phyloP scores from a whole-genome alignment of 2,888 invertebrate species.

The Machimus rusticus region DNA sequence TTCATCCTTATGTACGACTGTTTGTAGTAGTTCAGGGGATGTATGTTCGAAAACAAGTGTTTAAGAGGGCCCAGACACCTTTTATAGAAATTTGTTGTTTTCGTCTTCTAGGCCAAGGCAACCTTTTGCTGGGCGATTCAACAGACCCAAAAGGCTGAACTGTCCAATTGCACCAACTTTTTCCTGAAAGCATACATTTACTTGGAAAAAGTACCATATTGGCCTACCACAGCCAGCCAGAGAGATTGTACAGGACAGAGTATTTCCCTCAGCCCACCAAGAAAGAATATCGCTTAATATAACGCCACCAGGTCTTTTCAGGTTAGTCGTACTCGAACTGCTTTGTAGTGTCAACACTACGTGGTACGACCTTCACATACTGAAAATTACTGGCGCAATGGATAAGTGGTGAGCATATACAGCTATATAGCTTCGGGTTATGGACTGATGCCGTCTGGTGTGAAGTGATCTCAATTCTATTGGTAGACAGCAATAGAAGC shows the following conservation, averaged over 20 bases:
- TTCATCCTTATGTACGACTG: background rate
- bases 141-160: background rate
- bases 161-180: background rate
- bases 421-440: background rate
- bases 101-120: background rate
- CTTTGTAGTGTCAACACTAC: background rate
- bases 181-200: background rate
- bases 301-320: background rate
- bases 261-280: background rate
- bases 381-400: background rate
- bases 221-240: background rate
- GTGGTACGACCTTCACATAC: background rate
- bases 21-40: background rate
- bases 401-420: background rate
- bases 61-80: background rate
- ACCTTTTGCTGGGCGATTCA: background rate
- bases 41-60: background rate
- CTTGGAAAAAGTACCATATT: background rate
- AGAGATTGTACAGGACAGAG: background rate
- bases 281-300: background rate
- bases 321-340: background rate
- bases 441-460: background rate
- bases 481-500: background rate
- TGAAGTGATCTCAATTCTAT: background rate
- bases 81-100: background rate